Percentiles rank a stretch among this genome's conserved stretches.
Conservation (phyloP, 2,797 vertebrate species). For the Phrynocephalus forsythii region DNA sequence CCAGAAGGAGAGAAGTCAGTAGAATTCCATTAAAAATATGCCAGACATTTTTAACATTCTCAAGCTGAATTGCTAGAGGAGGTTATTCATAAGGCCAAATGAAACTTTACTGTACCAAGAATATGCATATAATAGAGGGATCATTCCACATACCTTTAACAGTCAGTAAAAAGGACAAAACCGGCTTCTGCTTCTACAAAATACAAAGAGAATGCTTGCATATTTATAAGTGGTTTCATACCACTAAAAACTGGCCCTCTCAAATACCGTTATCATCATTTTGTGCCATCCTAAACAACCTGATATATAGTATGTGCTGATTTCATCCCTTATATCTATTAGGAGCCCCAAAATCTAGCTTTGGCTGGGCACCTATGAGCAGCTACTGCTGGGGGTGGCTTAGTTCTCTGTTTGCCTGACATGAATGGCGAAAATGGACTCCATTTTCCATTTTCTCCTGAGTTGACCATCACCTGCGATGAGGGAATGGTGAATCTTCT, state of each 20-base stretch:
- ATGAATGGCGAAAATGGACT: background rate
- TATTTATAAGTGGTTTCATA: background rate
- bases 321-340: background rate
- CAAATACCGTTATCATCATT: background rate
- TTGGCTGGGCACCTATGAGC: background rate
- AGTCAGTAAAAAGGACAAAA: slow-evolving; percentile 12
- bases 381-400: background rate
- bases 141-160: slow-evolving; percentile 12
- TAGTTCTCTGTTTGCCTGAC: background rate
- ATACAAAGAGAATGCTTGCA: background rate
- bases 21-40: slow-evolving; percentile 40
- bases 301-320: background rate
- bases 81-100: slow-evolving; percentile 42
- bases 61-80: slow-evolving; percentile 38
- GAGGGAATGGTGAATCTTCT: background rate
- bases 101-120: slow-evolving; percentile 13
- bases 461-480: background rate
- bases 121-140: slow-evolving; percentile 30
- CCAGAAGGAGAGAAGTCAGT: slow-evolving; percentile 26
- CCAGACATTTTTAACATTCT: slow-evolving; percentile 14
- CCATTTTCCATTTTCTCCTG: background rate
- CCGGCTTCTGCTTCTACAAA: slow-evolving; percentile 20
- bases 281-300: background rate
- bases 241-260: background rate
- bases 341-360: background rate